A percentile compares a stretch with the other conserved stretches of the same genome.
Conservation (phyloP, 2,888 invertebrate genomes). For the Syrphus vitripennis region DNA sequence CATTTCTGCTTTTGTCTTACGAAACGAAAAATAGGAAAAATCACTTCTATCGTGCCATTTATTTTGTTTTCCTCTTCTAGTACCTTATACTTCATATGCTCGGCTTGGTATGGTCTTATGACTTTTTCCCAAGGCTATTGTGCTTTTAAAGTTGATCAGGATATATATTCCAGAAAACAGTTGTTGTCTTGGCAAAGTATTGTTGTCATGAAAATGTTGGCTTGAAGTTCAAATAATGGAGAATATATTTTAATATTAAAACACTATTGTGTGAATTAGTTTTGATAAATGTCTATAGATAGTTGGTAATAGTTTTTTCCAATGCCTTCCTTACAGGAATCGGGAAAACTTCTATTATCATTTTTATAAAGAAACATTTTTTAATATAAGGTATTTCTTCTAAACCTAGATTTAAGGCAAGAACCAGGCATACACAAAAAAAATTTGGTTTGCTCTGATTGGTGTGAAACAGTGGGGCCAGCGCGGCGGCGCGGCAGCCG, state of each 20-base stretch:
- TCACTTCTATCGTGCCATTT: conserved; percentile 7
- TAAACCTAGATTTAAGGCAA: too few species aligned
- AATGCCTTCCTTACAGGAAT: too few species aligned
- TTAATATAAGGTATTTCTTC: too few species aligned
- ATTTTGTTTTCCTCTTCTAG: background rate
- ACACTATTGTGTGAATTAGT: background rate
- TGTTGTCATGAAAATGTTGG: conserved; percentile 27
- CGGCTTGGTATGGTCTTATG: background rate
- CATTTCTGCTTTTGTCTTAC: conserved; percentile 57
- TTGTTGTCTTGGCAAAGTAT: conserved; percentile 7
- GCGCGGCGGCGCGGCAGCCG: too few species aligned
- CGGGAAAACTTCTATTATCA: too few species aligned
- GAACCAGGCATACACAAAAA: too few species aligned
- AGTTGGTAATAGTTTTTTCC: too few species aligned
- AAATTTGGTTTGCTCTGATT: too few species aligned
- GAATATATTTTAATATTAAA: background rate
- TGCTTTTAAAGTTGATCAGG: background rate
- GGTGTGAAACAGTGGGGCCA: too few species aligned
- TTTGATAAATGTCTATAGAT: too few species aligned
- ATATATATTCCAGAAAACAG: background rate
- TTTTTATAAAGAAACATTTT: too few species aligned
- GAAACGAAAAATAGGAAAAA: conserved; percentile 28
- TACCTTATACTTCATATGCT: background rate
- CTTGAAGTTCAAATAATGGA: conserved; percentile 28
- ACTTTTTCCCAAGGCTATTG: background rate